These are phyloP conservation scores for Drosophila athabasca DNA, from an alignment of 1,140 invertebrate genomes.

Conservation along the genomic window DNA sequence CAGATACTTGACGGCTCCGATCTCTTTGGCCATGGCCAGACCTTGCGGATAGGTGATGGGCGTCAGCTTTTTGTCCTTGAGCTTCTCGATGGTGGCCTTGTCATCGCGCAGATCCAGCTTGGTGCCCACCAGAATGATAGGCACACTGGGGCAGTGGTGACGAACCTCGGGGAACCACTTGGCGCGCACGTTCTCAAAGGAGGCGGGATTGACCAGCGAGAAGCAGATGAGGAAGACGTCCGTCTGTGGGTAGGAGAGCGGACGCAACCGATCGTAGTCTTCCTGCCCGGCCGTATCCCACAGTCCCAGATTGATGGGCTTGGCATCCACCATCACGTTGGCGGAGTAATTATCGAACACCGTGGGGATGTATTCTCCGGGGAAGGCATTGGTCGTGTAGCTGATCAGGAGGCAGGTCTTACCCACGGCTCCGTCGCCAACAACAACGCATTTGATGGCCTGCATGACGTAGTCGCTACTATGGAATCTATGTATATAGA, in stretches of 20 bases:
- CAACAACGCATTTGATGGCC: conserved; percentile 97
- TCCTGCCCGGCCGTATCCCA: conserved; percentile 98
- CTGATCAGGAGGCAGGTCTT: conserved; percentile 98
- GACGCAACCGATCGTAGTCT: conserved; percentile 97
- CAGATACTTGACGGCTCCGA: conserved; percentile 98
- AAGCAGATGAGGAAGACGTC: conserved; percentile 99
- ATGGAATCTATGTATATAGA: conserved; percentile 32
- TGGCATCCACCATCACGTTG: conserved; percentile 99
- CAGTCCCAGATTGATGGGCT: conserved; percentile 96
- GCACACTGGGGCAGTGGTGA: conserved; percentile 95
- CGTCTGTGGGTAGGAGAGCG: conserved; percentile 98
- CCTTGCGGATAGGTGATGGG: conserved; percentile 99
- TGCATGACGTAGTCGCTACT: conserved; percentile 87
- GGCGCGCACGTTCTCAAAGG: conserved; percentile 99
- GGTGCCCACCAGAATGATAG: conserved; percentile 94
- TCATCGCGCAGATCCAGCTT: conserved; percentile 98
- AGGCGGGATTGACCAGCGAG: conserved; percentile 98
- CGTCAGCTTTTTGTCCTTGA: conserved; percentile 98
- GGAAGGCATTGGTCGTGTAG: conserved; percentile 98
- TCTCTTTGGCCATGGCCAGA: conserved; percentile 99
- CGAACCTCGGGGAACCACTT: conserved; percentile 97
- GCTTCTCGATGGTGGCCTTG: conserved; percentile 97
- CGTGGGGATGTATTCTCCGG: conserved; percentile 97
- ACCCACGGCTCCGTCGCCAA: conserved; percentile 97
- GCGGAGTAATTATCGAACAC: conserved; percentile 99